Percentiles rank a stretch among this genome's conserved stretches.
Conservation (phyloP, 2,888 invertebrate species). For the Trichopoda pennipes region DNA sequence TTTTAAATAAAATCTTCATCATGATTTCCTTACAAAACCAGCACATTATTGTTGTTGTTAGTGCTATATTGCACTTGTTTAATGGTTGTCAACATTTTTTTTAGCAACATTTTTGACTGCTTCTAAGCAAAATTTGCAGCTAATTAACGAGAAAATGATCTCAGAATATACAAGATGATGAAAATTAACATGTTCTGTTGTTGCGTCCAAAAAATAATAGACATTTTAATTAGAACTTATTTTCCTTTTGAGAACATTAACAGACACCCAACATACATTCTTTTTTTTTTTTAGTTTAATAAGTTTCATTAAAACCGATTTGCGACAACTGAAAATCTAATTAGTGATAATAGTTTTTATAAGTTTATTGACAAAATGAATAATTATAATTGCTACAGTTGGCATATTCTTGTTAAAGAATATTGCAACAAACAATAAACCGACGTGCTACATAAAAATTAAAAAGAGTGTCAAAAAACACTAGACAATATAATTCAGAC, state of each 20-base stretch:
- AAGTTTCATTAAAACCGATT: constrained; percentile 21
- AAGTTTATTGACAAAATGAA: neutral
- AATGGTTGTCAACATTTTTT: constrained; percentile 25
- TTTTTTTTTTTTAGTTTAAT: constrained; percentile 14
- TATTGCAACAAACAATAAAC: neutral
- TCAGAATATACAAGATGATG: constrained; percentile 3
- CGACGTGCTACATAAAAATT: too few relatives aligned
- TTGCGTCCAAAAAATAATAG: constrained; percentile 57
- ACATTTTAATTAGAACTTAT: constrained; percentile 62
- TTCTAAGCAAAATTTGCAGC: constrained; percentile 24
- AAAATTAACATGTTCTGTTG: constrained; percentile 49
- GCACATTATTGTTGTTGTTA: constrained; percentile 1
- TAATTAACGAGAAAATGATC: constrained; percentile 47
- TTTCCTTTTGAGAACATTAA: constrained; percentile 2
- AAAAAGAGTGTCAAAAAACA: neutral
- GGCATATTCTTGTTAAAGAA: neutral
- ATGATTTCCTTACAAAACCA: neutral
- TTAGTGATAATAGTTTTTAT: constrained; percentile 13
- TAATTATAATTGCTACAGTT: neutral
- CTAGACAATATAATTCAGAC: too few relatives aligned
- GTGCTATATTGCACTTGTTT: constrained; percentile 15
- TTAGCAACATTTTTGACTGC: constrained; percentile 34
- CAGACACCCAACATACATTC: constrained; percentile 13
- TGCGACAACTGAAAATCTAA: constrained; percentile 21
- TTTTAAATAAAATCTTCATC: constrained; percentile 29